These are phyloP conservation scores for Eupsittula cactorum DNA, from an alignment of 2,113 vertebrate genomes.

Conservation along the genomic window DNA sequence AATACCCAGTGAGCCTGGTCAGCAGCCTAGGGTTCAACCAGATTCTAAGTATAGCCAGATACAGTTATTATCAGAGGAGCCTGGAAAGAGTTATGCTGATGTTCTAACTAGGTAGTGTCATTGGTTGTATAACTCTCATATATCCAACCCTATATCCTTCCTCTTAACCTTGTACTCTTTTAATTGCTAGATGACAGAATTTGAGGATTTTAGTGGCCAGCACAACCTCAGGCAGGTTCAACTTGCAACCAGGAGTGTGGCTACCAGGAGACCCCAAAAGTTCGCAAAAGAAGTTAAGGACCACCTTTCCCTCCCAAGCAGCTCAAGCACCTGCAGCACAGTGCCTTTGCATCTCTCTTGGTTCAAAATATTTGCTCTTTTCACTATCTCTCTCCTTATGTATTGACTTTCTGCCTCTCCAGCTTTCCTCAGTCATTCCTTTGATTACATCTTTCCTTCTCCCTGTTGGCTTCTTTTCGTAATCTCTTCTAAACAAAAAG, in stretches of 20 bases:
- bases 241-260: not conserved
- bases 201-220: not conserved
- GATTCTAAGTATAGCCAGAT: not conserved
- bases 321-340: not conserved
- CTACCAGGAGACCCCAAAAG: not conserved
- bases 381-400: not conserved
- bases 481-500: not conserved
- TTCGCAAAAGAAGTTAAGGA: not conserved
- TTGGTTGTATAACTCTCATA: not conserved
- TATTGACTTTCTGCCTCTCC: not conserved
- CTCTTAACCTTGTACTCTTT: not conserved
- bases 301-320: not conserved
- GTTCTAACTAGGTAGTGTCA: not conserved
- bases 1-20: not conserved
- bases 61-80: not conserved
- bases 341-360: not conserved
- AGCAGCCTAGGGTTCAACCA: not conserved
- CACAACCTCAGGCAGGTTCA: not conserved
- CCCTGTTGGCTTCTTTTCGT: not conserved
- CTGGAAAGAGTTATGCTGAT: not conserved
- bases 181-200: not conserved
- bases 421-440: not conserved
- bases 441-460: not conserved
- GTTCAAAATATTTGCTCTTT: not conserved
- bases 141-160: not conserved